phyloP scores from a whole-genome alignment of 1,140 invertebrate species.

The Drosophila cardini region DNA sequence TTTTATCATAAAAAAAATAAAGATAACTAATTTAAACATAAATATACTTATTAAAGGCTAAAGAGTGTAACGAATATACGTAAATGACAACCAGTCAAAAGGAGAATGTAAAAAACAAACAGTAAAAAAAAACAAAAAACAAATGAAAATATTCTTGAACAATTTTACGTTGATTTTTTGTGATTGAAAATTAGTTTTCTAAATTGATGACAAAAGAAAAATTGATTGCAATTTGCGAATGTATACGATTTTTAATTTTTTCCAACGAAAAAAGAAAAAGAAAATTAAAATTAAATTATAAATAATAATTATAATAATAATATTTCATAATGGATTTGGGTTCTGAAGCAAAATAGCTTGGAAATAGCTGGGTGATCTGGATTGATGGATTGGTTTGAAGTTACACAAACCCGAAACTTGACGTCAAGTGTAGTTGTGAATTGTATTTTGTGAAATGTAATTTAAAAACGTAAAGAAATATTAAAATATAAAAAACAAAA shows the following conservation, averaged over 20 bases:
- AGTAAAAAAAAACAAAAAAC: constrained; percentile 44
- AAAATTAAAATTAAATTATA: constrained; percentile 46
- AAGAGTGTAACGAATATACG: constrained; percentile 81
- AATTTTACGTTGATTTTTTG: constrained; percentile 74
- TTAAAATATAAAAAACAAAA: constrained; percentile 49
- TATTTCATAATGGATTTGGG: constrained; percentile 73
- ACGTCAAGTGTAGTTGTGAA: constrained; percentile 84
- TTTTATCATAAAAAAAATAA: constrained; percentile 63
- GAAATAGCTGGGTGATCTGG: constrained; percentile 55
- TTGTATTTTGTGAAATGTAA: constrained; percentile 85
- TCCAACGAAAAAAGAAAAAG: constrained; percentile 57
- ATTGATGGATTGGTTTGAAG: constrained; percentile 66
- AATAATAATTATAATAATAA: constrained; percentile 37
- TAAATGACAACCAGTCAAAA: constrained; percentile 62
- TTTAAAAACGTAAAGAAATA: constrained; percentile 72
- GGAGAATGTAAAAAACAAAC: constrained; percentile 54
- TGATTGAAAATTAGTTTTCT: constrained; percentile 80
- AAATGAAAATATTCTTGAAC: constrained; percentile 48
- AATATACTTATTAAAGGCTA: constrained; percentile 72
- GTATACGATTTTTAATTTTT: constrained; percentile 83
- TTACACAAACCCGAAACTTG: constrained; percentile 68
- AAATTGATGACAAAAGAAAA: constrained; percentile 66
- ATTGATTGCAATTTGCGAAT: constrained; percentile 82
- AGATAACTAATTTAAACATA: constrained; percentile 33
- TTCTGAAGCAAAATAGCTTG: constrained; percentile 46